Base-by-base conservation (phyloP, 2,888 invertebrate genomes). In the Coremacera marginata region DNA sequence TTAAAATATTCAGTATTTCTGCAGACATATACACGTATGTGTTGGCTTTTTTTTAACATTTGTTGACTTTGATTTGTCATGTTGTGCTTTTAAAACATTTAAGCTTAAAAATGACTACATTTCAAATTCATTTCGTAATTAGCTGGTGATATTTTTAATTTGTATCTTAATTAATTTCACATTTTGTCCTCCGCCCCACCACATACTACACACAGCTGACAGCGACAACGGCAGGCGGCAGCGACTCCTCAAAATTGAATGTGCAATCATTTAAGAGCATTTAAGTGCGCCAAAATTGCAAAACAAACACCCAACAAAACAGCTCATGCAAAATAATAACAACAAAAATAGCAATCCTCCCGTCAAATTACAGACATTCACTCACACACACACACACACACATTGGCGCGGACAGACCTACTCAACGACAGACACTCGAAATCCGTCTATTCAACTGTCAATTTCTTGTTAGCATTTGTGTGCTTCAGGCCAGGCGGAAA, bases 381-480 rank as follows among this genome's bases (percentile, higher is more conserved):
- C 31, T 4, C 31, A 25, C 11, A 25, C 57, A 57, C 14, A 27
- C 25, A 27, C 14, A 44, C 44, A 44, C 14, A 2, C 14, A 60
- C 34, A 34, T 22, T n/a, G 9, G 16, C 49, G 22, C 52, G 77
- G 71, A 31, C 44, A 65, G 75, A 51, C 60, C n/a, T 51, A 49
- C 27, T 31, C 31, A 34, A 27, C n/a, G 70, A 55, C 76, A 63
- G 75, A 72, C 75, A 79, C 77, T 77, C 73, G 73, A 77, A 77
- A 79, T 74, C 77, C 77, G 77, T 77, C 82, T 70, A 80, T 83
- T 82, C 80, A 84, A 74, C 82, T 85, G 85, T 84, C 85, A 83
- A 83, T 82, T 83, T 83, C 81, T 77, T 81, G 81, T 81, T 83
- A 78, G 77, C 74, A 78, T 80, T 80, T 57, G 75, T 51, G 49